Evolutionary conservation across 2,888 invertebrate genomes (phyloP).

Genomic region (Brachyptera putata): DNA sequence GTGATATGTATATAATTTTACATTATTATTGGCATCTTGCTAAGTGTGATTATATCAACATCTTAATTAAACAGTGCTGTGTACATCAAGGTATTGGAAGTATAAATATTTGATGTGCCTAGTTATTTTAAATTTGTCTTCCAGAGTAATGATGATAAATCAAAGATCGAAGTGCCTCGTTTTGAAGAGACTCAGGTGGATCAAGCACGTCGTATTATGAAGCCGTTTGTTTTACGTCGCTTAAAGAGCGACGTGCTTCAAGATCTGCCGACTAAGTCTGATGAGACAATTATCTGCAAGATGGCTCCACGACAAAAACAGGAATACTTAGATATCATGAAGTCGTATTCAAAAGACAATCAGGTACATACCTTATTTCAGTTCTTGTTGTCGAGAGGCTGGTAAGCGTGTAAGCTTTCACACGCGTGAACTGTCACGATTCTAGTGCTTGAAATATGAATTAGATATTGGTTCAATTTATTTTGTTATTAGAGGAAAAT

Average conservation of each 20-base stretch:
- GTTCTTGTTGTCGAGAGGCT: no score
- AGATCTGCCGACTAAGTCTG: conserved; percentile 79
- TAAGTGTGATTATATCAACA: no score
- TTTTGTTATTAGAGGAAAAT: no score
- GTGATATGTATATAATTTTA: no score
- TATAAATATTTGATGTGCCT: no score
- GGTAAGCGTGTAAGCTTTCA: no score
- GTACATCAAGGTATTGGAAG: no score
- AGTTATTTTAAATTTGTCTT: background rate
- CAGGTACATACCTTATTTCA: background rate
- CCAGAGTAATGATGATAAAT: background rate
- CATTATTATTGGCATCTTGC: no score
- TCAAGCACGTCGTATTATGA: conserved; percentile 93
- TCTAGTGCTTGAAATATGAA: no score
- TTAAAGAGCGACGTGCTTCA: conserved; percentile 81
- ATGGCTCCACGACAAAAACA: conserved; percentile 69
- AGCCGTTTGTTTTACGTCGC: conserved; percentile 87
- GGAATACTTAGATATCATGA: conserved; percentile 71
- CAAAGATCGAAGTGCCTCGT: conserved; percentile 48
- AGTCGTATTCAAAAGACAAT: conserved; percentile 51
- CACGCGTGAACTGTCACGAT: no score
- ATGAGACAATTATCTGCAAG: conserved; percentile 60
- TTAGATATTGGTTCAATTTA: no score
- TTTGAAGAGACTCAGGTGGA: conserved; percentile 88
- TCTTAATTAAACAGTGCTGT: no score